A percentile compares a stretch with the other conserved stretches of the same genome.
Evolutionary conservation across 2,797 vertebrate species (phyloP).

Genomic region (Loris lydekkerianus): DNA sequence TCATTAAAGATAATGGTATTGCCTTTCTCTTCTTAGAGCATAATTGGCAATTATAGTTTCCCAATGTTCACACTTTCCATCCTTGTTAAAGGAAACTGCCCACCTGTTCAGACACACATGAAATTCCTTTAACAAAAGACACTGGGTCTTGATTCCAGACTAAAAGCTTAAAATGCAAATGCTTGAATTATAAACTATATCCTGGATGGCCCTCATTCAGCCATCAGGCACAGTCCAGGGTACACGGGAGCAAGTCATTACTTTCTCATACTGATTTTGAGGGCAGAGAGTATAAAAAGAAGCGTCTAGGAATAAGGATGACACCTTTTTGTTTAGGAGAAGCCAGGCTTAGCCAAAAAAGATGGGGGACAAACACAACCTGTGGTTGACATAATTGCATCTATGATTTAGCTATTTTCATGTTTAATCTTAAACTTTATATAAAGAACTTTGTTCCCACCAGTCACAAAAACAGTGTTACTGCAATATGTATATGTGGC

Average conservation of each 20-base stretch:
- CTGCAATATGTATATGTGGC: neutral
- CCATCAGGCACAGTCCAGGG: neutral
- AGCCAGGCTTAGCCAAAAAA: neutral
- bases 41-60: constrained; percentile 40
- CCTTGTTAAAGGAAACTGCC: constrained; percentile 29
- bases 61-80: neutral
- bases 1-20: neutral
- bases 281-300: neutral
- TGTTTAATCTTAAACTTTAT: constrained; percentile 44
- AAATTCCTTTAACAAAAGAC: constrained; percentile 25
- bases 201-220: neutral
- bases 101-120: neutral
- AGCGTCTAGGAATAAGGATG: neutral
- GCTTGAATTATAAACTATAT: neutral
- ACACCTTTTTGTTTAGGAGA: constrained; percentile 28
- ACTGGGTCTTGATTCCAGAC: neutral
- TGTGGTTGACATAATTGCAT: neutral
- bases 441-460: constrained; percentile 20
- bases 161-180: constrained; percentile 56
- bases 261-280: constrained; percentile 42
- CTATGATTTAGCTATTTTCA: constrained; percentile 50
- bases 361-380: neutral
- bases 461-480: constrained; percentile 51
- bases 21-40: neutral
- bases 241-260: neutral